Evolutionary conservation across 2,888 invertebrate species (phyloP), one percentile per base, ranked within the genome.

Genomic region (Hesperia comma): DNA sequence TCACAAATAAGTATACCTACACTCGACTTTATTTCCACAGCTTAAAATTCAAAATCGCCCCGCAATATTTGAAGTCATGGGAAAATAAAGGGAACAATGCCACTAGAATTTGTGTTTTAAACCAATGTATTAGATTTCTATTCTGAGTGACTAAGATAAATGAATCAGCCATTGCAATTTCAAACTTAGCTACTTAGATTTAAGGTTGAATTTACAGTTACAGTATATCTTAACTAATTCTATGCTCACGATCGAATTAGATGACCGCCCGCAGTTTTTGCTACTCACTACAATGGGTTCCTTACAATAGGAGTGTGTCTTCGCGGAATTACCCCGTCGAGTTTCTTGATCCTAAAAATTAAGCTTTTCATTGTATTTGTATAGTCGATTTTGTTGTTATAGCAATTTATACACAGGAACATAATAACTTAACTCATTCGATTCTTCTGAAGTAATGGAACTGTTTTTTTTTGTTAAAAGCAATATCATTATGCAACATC

Each of bases 201-300:
- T 75, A 78, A 40, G 66, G 76, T 75, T 70, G 10, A 63, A 67
- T 76, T 76, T 76, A 15, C 40, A 26, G 41, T 68, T 64, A 2
- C 10, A 21, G 10, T 0, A 61, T 17, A 51, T 55, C 32, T 63
- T 71, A 71, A 74, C 71, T 81, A 81, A 84, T 82, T 75, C 82
- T 66, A 69, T 76, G 79, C 83, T 83, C 77, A 80, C 82, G 82
- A 86, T 86, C 79, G 82, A 88, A 90, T 90, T 89, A 87, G 84
- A 80, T 85, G 89, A 91, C 88, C 89, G 73, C 90, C 90, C 81
- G 85, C 76, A 80, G 90, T 84, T 89, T 87, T 86, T 88, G 88
- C 87, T 88, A 86, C 86, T 88, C 83, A 80, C 83, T 83, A 88
- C 85, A 88, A 89, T 87, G 77, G 83, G 76, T 83, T 82, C 75